phyloP scores from a whole-genome alignment of 2,797 vertebrate genomes.

The Lithobates sylvaticus region DNA sequence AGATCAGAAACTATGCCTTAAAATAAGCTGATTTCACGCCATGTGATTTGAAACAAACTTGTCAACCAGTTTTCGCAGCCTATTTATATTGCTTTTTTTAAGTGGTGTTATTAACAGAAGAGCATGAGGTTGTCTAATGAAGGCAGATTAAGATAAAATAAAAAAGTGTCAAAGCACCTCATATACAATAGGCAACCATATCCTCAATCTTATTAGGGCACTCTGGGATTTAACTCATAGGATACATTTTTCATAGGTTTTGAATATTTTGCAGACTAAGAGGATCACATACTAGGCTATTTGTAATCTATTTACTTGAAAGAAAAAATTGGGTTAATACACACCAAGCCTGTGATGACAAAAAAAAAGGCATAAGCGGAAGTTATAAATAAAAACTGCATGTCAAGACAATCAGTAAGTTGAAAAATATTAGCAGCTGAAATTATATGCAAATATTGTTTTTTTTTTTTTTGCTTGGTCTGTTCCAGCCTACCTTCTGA shows the following conservation, averaged over 20 bases:
- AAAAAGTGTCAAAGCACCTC: not conserved
- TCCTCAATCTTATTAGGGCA: too few species aligned
- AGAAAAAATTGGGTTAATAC: not conserved
- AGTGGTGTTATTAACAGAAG: conserved; percentile 12
- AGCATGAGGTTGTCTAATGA: conserved; percentile 22
- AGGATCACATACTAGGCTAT: not conserved
- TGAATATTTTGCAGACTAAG: too few species aligned
- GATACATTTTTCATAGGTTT: too few species aligned
- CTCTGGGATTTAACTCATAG: too few species aligned
- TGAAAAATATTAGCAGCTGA: not conserved
- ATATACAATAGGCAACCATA: not conserved
- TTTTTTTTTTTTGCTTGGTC: too few species aligned
- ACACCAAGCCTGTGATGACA: too few species aligned
- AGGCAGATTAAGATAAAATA: not conserved
- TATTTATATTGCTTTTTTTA: conserved; percentile 43
- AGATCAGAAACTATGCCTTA: conserved; percentile 4
- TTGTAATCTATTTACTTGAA: not conserved
- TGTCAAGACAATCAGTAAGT: not conserved
- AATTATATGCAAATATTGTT: too few species aligned
- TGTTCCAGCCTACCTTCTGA: too few species aligned
- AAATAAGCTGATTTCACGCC: conserved; percentile 22
- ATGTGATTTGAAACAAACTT: conserved; percentile 3
- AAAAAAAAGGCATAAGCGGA: not conserved
- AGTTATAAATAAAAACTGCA: not conserved
- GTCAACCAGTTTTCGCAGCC: not conserved